phyloP scores from a whole-genome alignment of 64 coral and sea anemone genomes.

The Cladopsammia gracilis region DNA sequence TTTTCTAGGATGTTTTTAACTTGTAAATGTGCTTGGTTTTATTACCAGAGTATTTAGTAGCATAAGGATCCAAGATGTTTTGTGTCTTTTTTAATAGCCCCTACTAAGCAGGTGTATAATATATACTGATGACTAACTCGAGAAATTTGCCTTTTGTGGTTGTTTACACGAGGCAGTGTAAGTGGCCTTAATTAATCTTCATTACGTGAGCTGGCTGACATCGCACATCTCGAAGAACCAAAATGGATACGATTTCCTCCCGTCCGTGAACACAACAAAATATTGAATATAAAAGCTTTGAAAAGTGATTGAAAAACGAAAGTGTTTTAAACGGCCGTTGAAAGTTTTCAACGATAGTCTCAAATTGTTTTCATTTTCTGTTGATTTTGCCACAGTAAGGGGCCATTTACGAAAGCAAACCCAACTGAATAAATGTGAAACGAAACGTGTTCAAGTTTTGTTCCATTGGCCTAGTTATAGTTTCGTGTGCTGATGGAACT shows the following conservation, averaged over 20 bases:
- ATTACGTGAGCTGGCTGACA: not conserved
- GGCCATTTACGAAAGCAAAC: not conserved
- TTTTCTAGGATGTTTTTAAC: too few species aligned
- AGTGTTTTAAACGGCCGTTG: too few species aligned
- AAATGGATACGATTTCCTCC: not conserved
- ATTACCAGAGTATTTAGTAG: too few species aligned
- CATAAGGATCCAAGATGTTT: too few species aligned
- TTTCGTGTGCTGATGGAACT: not conserved
- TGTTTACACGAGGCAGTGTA: not conserved
- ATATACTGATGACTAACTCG: not conserved
- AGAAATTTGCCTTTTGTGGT: conserved; percentile 20
- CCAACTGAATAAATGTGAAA: not conserved
- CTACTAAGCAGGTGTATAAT: not conserved
- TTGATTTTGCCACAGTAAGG: not conserved
- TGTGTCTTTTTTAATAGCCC: not conserved
- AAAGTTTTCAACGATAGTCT: not conserved
- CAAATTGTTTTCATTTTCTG: not conserved
- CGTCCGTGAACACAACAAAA: not conserved
- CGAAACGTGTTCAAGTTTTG: conserved; percentile 23
- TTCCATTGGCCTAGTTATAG: not conserved
- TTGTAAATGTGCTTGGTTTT: too few species aligned
- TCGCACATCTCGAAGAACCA: not conserved
- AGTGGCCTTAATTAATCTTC: not conserved
- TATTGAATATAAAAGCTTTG: not conserved
- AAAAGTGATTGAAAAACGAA: not conserved